phyloP scores from a whole-genome alignment of 2,888 invertebrate genomes.

The Elegia similella region DNA sequence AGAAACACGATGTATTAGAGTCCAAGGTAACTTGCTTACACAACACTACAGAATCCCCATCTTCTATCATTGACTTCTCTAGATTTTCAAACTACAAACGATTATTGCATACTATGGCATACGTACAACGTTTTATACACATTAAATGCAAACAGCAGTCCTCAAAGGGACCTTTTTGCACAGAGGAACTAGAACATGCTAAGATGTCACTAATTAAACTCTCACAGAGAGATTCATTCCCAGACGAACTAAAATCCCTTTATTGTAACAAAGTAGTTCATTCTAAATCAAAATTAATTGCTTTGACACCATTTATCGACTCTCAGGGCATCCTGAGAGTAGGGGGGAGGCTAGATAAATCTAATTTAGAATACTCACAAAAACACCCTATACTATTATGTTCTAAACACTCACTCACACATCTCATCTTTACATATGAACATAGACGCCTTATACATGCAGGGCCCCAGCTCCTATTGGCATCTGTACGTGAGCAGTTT shows the following conservation, averaged over 20 bases:
- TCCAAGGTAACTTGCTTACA: neutral
- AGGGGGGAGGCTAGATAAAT: neutral
- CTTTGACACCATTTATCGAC: too few relatives aligned
- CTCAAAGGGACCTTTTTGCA: neutral
- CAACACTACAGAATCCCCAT: neutral
- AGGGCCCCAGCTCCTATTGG: too few relatives aligned
- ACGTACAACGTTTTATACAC: neutral
- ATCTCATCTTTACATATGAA: too few relatives aligned
- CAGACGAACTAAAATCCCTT: too few relatives aligned
- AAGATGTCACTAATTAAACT: neutral
- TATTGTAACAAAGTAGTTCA: too few relatives aligned
- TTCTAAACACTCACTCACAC: neutral
- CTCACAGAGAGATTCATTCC: neutral
- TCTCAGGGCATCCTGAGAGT: too few relatives aligned
- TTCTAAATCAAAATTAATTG: too few relatives aligned
- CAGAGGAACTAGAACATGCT: neutral
- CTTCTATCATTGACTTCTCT: neutral
- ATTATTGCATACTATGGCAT: neutral
- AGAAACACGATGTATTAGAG: neutral
- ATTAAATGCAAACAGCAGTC: neutral
- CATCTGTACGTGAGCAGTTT: too few relatives aligned
- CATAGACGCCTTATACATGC: too few relatives aligned
- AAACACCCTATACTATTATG: slow-evolving; percentile 1
- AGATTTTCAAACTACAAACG: neutral
- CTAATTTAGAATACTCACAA: neutral